Evolutionary conservation across 2,888 invertebrate genomes (phyloP).

Genomic region (Epistrophe eligans): DNA sequence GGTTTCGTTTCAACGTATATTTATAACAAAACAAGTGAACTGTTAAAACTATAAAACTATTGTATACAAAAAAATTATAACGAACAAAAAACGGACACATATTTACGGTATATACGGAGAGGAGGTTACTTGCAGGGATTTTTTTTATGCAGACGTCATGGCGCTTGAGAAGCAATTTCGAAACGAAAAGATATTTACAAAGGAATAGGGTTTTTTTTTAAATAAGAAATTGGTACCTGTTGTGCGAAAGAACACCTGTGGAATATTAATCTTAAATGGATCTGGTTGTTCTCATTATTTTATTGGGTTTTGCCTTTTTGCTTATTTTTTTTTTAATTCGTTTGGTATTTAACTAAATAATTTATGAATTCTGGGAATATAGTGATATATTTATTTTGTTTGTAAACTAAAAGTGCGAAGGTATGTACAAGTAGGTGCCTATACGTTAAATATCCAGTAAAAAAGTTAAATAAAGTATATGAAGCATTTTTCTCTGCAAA

Average conservation of each 20-base stretch:
- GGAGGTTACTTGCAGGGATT: not conserved
- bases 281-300: constrained; percentile 64
- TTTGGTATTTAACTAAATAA: not conserved
- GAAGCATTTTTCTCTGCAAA: too few relatives aligned
- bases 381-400: not conserved
- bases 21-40: constrained; percentile 52
- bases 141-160: constrained; percentile 71
- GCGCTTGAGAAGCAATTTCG: constrained; percentile 64
- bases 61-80: constrained; percentile 25
- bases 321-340: not conserved
- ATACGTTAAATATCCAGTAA: too few relatives aligned
- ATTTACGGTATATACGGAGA: not conserved
- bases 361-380: constrained; percentile 13
- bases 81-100: not conserved
- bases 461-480: too few relatives aligned
- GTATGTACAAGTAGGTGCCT: too few relatives aligned
- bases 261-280: constrained; percentile 24
- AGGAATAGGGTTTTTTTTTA: constrained; percentile 9
- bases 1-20: constrained; percentile 17
- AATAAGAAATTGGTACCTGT: constrained; percentile 46
- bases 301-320: constrained; percentile 54
- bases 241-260: constrained; percentile 65
- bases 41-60: constrained; percentile 68
- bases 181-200: constrained; percentile 15
- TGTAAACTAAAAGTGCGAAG: not conserved